Evolutionary conservation across 2,113 vertebrate genomes (phyloP), one percentile per base, ranked within the genome.

Genomic region (Syngnathus scovelli): DNA sequence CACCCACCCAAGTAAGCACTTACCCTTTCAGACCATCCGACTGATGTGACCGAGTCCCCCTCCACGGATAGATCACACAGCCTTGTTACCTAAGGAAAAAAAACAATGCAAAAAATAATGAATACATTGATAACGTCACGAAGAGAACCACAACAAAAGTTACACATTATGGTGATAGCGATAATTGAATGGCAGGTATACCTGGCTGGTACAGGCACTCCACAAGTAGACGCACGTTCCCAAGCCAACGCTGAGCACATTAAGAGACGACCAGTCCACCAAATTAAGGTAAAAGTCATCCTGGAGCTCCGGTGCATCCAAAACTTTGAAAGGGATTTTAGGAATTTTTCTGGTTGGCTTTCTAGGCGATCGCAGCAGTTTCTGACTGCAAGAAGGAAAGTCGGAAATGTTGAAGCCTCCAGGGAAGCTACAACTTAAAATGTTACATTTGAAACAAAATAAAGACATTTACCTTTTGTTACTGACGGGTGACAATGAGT

Each of bases 201-300:
- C 97, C 92, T 99, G 97, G 86, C 97, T 99, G 6, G 97, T 99
- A 78, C 96, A 99, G 72, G 97, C 97, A 0, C 97, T 99, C 97
- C 97, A 99, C 27, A 99, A 90, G 80, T 99, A 99, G 18, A 99
- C 97, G 1, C 97, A 99, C 69, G 97, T 99, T 0, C 96, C 97
- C 69, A 99, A 91, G 70, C 96, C 97, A 61, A 99, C 97, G 0
- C 97, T 99, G 77, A 99, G 94, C 59, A 99, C 96, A 0, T 99
- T 99, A 37, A 99, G 92, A 56, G 97, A 98, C 0, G 96, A 99
- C 97, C 97, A 99, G 91, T 99, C 97, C 67, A 99, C 97, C 72
- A 99, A 83, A 85, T 99, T 99, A 87, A 99, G 92, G 90, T 99
- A 99, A 91, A 99, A 99, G 73, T 99, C 97, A 0, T 99, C 97